phyloP scores from a whole-genome alignment of 2,888 invertebrate species.

The Phengaris alcon region DNA sequence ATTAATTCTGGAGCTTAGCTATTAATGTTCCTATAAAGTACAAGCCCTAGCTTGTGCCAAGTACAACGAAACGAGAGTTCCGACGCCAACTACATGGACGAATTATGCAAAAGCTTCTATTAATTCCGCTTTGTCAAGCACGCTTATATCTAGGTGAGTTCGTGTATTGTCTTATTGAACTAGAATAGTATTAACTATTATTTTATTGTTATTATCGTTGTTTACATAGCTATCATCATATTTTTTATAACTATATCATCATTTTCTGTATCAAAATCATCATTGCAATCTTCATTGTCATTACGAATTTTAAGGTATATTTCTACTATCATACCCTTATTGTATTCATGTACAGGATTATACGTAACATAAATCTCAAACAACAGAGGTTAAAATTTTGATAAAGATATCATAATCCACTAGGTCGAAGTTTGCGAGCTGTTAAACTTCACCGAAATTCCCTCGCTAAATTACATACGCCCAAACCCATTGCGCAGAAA shows the following conservation, averaged over 20 bases:
- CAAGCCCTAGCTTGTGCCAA: constrained; percentile 10
- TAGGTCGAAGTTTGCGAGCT: not conserved
- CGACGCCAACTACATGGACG: constrained; percentile 16
- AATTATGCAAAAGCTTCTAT: constrained; percentile 5
- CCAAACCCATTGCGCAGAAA: constrained; percentile 13
- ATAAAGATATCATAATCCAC: not conserved
- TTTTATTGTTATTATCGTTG: not conserved
- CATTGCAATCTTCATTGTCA: no score
- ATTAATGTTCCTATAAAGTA: constrained; percentile 28
- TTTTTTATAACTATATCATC: no score
- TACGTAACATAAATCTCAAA: no score
- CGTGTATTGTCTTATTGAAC: not conserved
- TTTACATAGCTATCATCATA: not conserved
- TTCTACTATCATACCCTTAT: no score
- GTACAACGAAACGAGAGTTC: constrained; percentile 18
- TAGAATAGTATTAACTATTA: not conserved
- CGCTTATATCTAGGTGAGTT: not conserved
- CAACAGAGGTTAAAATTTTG: not conserved
- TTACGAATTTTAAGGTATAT: no score
- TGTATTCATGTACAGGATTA: no score
- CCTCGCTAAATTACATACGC: constrained; percentile 10
- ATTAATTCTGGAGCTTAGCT: constrained; percentile 30
- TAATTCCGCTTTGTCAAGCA: not conserved
- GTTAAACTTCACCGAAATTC: constrained; percentile 1
- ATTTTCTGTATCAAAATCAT: no score